phyloP scores from a whole-genome alignment of 1,140 invertebrate species.

The Paramacrobiotus metropolitanus region DNA sequence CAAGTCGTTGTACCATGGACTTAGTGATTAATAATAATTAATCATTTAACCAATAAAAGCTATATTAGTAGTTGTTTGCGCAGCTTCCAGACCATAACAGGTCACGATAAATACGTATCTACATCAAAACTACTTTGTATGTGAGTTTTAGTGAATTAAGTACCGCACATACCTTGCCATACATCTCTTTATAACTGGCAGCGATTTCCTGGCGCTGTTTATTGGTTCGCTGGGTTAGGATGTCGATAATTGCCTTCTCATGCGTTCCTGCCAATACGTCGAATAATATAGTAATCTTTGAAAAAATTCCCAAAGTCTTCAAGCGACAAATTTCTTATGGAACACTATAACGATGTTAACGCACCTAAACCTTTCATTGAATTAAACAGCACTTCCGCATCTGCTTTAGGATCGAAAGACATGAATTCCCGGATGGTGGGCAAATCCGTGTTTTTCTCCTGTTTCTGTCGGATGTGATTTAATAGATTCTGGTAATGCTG shows the following conservation, averaged over 20 bases:
- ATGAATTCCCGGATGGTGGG: neutral
- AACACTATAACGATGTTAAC: neutral
- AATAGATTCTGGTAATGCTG: too few species aligned
- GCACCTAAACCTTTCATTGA: neutral
- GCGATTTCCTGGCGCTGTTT: conserved; percentile 71
- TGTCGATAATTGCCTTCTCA: conserved; percentile 69
- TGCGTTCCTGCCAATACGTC: conserved; percentile 37
- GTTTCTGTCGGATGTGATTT: too few species aligned
- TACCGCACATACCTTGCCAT: conserved; percentile 56
- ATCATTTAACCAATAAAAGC: too few species aligned
- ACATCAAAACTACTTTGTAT: too few species aligned
- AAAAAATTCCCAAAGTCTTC: neutral
- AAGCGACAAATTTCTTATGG: neutral
- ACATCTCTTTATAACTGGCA: conserved; percentile 69
- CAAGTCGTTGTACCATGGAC: too few species aligned
- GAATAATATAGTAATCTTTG: neutral
- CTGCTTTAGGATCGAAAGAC: neutral
- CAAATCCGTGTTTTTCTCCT: neutral
- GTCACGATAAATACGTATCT: too few species aligned
- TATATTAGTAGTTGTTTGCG: too few species aligned
- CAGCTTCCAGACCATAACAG: too few species aligned
- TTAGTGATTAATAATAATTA: too few species aligned
- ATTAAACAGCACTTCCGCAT: neutral
- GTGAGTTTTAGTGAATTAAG: too few species aligned
- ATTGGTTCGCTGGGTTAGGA: conserved; percentile 59